Evolutionary conservation across 2,797 vertebrate genomes (phyloP).

Genomic region (Channallabes apus): DNA sequence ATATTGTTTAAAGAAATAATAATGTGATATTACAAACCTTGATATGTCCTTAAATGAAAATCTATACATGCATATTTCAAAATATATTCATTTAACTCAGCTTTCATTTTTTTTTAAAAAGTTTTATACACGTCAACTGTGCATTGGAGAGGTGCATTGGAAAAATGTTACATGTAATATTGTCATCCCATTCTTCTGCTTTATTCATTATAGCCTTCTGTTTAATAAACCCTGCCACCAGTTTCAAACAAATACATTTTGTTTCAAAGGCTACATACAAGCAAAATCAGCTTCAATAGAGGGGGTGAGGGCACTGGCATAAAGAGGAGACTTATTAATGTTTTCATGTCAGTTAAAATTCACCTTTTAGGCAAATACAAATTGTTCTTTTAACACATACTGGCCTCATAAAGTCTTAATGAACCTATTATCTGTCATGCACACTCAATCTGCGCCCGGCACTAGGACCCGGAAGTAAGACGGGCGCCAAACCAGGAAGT

Average conservation of each 20-base stretch:
- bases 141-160: background rate
- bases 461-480: too few relatives aligned
- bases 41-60: background rate
- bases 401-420: background rate
- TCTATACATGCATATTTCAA: background rate
- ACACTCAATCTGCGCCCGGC: too few relatives aligned
- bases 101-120: background rate
- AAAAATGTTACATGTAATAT: background rate
- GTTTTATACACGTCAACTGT: background rate
- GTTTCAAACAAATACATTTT: background rate
- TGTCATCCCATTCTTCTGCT: background rate
- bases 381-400: background rate
- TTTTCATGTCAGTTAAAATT: background rate
- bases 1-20: background rate
- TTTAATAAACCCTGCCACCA: background rate
- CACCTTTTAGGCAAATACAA: background rate
- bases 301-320: background rate
- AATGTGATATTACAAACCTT: background rate
- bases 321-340: background rate
- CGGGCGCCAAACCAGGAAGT: too few relatives aligned
- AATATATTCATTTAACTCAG: background rate
- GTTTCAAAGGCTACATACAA: background rate
- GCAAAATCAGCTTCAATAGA: background rate
- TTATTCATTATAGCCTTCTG: background rate
- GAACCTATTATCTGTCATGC: background rate